Conservation (phyloP, 2,888 invertebrate species). For the Psylliodes chrysocephalus region DNA sequence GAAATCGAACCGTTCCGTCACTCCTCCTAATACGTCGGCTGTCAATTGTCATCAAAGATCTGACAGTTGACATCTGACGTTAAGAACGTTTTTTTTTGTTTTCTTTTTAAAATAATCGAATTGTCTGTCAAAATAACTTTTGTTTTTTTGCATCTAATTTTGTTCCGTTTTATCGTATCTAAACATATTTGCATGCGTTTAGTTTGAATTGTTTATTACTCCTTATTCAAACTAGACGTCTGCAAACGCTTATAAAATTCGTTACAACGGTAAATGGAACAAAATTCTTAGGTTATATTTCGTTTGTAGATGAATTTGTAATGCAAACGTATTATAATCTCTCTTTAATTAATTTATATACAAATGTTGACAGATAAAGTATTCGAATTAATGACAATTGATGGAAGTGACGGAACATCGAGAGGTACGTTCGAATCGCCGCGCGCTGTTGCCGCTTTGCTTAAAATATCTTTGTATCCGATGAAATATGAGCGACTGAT, state of each 20-base stretch:
- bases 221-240: background rate
- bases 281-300: conserved; percentile 7
- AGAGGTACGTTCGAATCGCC: background rate
- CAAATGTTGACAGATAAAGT: background rate
- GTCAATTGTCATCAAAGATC: background rate
- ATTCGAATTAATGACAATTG: background rate
- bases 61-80: background rate
- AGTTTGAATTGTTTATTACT: background rate
- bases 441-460: background rate
- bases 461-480: background rate
- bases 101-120: background rate
- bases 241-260: background rate
- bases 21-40: background rate
- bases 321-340: conserved; percentile 6
- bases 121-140: conserved; percentile 1
- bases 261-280: background rate
- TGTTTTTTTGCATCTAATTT: background rate
- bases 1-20: too few relatives aligned
- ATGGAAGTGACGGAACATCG: background rate
- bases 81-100: too few relatives aligned
- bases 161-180: conserved; percentile 10
- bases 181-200: background rate
- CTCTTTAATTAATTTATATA: background rate
- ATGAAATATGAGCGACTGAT: background rate
- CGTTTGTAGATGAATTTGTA: conserved; percentile 12